Base-by-base conservation (phyloP, 2,797 vertebrate genomes). In the Parauchenoglanis punctatus region DNA sequence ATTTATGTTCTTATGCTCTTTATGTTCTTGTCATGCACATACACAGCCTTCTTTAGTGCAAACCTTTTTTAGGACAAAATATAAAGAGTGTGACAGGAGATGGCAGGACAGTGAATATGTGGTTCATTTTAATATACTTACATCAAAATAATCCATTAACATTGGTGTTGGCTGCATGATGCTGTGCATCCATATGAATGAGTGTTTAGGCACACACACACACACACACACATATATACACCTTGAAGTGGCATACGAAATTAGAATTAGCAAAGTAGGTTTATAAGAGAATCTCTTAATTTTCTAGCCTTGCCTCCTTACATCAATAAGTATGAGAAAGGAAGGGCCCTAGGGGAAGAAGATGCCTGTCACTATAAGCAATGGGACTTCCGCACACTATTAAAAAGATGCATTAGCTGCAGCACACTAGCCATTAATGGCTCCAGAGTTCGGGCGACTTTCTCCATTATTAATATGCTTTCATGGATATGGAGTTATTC, bases 391-490 rank as follows among this genome's bases (percentile, higher is more conserved):
- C 78, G 89, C 78, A 88, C 87, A 84, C 88, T 91, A 89, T 91
- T 91, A 91, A 91, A 91, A 90, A 90, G 90, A 91, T 86, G 84
- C 87, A 91, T 91, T 89, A 92, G 83, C 88, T 84, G 56, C 86
- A 85, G 89, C 58, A 44, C 85, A 61, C 83, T 80, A 88, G 82
- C 77, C 31, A 13, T 87, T 90, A 91, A 91, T 91, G 88, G 89
- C 65, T 88, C 65, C 84, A 85, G 87, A 91, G 90, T 89, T 90
- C 87, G 78, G 88, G 87, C 61, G 90, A 89, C 87, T 89, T 88
- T 78, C 87, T 91, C 83, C 76, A 91, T 93, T 91, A 91, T 91
- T 93, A 91, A 92, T 92, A 91, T 86, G 86, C 89, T 87, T 89
- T 87, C 68, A 61, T 76, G 83, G 87, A 87, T 89, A 85, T 85